phyloP scores from a whole-genome alignment of 2,888 invertebrate species.

The Latrodectus hesperus region DNA sequence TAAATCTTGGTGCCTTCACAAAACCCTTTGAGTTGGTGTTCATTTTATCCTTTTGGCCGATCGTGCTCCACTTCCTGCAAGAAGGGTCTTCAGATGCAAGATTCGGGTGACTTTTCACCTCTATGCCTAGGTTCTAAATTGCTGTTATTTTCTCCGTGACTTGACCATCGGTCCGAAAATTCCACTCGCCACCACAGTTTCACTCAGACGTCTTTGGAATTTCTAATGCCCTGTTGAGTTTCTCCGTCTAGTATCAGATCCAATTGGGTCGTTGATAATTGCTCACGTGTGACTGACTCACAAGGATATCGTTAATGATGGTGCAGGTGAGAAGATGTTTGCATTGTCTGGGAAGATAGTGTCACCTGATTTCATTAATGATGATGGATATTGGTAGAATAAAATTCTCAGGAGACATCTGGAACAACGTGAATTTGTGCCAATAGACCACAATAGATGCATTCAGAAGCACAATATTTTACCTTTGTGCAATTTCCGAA shows the following conservation, averaged over 20 bases:
- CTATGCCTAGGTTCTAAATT: constrained; percentile 13
- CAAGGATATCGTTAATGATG: neutral
- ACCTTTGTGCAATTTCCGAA: no score
- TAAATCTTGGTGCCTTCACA: constrained; percentile 20
- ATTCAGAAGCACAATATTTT: no score
- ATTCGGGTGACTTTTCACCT: constrained; percentile 29
- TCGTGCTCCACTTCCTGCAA: constrained; percentile 57
- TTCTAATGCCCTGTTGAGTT: neutral
- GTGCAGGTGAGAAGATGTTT: no score
- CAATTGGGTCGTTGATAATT: neutral
- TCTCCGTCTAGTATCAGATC: neutral
- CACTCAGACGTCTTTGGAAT: neutral
- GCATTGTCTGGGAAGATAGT: no score
- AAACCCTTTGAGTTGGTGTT: neutral
- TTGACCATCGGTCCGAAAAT: neutral
- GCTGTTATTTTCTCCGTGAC: constrained; percentile 32
- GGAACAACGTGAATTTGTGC: no score
- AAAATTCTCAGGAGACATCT: no score
- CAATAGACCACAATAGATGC: no score
- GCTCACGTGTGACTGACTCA: neutral
- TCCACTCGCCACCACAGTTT: neutral
- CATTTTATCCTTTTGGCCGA: constrained; percentile 60
- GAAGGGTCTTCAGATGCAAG: constrained; percentile 7
- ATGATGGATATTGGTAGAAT: no score
- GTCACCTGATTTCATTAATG: no score